Base-by-base conservation (phyloP, 2,888 invertebrate genomes). In the Drosophila mimica region DNA sequence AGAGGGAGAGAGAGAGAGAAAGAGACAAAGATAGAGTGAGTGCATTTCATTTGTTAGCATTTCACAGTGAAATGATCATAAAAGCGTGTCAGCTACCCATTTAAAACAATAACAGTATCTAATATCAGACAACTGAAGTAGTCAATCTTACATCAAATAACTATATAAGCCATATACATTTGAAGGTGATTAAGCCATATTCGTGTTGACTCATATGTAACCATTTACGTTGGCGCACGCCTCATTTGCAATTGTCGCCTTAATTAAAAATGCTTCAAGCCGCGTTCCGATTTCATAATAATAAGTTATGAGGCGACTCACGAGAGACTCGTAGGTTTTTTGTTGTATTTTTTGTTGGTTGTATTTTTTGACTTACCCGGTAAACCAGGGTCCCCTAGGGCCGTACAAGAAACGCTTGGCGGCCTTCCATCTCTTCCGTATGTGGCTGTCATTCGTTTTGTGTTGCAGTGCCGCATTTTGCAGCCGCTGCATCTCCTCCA, bases 351-450 rank as follows among this genome's bases (percentile, higher is more conserved):
- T 3, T 7, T 38, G 3, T 33, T 33, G 33, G 13, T 34, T 34
- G 13, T 34, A 4, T 13, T 20, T 43, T 15, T n/a, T n/a, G 3
- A 92, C 93, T 93, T 82, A 93, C 93, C 93, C 92, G 59, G 90
- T 90, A 77, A 89, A 92, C 93, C 94, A 94, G 48, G 94, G 93
- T 34, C 94, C 94, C 49, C 94, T 91, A 38, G 93, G 92, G 58
- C 95, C 94, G 64, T 93, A 93, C 76, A 95, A 93, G 92, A 94
- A 95, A 75, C 94, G 92, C 85, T 94, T 94, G 53, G 94, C 93
- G 51, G 94, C 94, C 82, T 94, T 93, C 95, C 95, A 95, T 82
- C 94, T 94, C 67, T 94, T 93, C 79, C 94, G 92, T 49, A 94
- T 93, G 74, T 94, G 92, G 76, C 93, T 92, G 67, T 94, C 93